Conservation (phyloP, 1,140 invertebrate species). For the Nilaparvata lugens region DNA sequence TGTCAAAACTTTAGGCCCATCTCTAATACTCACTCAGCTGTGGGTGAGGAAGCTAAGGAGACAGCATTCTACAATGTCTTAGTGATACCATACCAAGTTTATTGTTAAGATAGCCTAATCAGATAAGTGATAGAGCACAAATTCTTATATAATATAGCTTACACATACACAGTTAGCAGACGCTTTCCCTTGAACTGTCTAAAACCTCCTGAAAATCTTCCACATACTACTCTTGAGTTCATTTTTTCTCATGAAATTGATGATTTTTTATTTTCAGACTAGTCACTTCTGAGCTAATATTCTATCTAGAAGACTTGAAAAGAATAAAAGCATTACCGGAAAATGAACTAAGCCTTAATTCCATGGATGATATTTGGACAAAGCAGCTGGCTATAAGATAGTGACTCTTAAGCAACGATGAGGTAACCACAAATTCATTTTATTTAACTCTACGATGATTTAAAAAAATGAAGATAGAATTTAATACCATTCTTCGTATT, state of each 20-base stretch:
- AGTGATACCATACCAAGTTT: neutral
- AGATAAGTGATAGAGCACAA: neutral
- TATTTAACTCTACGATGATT: too few species aligned
- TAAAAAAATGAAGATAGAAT: too few species aligned
- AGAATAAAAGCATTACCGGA: conserved; percentile 70
- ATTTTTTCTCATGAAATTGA: too few species aligned
- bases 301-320: conserved; percentile 88
- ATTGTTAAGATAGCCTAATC: neutral
- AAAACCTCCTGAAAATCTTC: too few species aligned
- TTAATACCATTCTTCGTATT: too few species aligned
- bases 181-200: too few species aligned
- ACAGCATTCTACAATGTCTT: too few species aligned
- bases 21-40: too few species aligned
- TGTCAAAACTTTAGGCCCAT: too few species aligned
- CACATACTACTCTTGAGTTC: too few species aligned
- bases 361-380: conserved; percentile 71
- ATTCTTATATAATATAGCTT: neutral
- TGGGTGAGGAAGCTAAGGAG: too few species aligned
- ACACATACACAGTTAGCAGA: neutral
- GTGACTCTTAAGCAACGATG: neutral
- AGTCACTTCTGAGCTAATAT: conserved; percentile 89
- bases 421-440: too few species aligned
- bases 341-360: conserved; percentile 59
- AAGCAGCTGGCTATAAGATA: neutral
- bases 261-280: conserved; percentile 45